Base-by-base conservation (phyloP, 92 coral and sea anemone genomes). In the Zoanthus gigantus region DNA sequence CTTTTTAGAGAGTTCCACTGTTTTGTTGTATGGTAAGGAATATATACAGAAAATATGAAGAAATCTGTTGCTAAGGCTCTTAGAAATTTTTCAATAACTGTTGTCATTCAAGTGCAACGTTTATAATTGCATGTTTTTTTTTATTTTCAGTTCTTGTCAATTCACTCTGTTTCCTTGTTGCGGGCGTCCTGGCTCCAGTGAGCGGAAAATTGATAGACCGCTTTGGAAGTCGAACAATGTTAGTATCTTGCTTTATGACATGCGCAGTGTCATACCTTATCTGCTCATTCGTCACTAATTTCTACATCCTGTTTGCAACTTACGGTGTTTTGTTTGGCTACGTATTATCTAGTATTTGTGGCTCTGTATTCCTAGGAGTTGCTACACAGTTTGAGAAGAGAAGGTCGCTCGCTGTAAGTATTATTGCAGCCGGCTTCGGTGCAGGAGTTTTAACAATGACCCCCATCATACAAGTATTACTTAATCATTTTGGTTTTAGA, bases 361-460 rank as follows among this genome's bases (percentile, higher is more conserved):
- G 23, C 4, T 11, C 83, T 6, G 13, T 42, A 30, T 16, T 54
- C 17, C 12, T 78, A 10, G 83, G 69, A 16, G 83, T 78, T 12
- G 44, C 28, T 7, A 56, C 83, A 9, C 83, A 56, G 29, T 90
- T 90, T 44, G 77, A 72, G 15, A 76, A 82, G 88, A 74, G 86
- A 63, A 87, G 90, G 37, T 87, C 93, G 6, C 14, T 90, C 2
- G 93, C 93, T 9, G 28, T 90, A 67, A 90, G 93, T 3, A 42
- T 90, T 34, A 71, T 87, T 50, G 72, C 88, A 17, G 83, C 83
- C 73, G 93, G 90, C 50, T 57, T 46, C 4, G 93, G 93, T 17
- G 88, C 90, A 10, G 88, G 93, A 71, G 29, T 87, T 71, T 90
- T 90, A 52, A 71, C 83, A 4, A 90, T 87, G 90, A 90, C 83